A percentile compares a stretch with the other conserved stretches of the same genome.
phyloP scores from a whole-genome alignment of 2,888 invertebrate genomes.

The Lycophotia porphyrea region DNA sequence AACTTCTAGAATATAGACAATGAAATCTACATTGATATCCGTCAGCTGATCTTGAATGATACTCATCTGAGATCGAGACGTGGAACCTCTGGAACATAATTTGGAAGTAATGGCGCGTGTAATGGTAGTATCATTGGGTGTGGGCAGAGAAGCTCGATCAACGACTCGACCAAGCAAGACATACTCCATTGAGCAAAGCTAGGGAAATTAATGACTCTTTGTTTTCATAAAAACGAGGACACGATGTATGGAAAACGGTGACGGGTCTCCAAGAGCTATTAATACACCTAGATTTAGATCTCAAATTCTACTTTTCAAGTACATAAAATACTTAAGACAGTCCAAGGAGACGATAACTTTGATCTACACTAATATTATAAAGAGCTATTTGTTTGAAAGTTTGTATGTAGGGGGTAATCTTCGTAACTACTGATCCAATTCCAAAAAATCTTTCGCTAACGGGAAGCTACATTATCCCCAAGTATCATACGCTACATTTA shows the following conservation, averaged over 20 bases:
- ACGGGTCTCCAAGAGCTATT: not conserved
- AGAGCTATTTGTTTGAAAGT: not conserved
- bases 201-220: slow-evolving; percentile 72
- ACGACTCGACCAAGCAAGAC: slow-evolving; percentile 74
- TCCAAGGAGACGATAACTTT: not conserved
- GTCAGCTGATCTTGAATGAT: slow-evolving; percentile 58
- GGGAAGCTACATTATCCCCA: no score
- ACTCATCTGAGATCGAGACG: slow-evolving; percentile 73
- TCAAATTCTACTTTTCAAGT: no score
- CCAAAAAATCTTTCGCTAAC: no score
- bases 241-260: slow-evolving; percentile 43
- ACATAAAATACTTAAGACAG: not conserved
- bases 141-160: slow-evolving; percentile 73
- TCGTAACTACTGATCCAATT: not conserved
- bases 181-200: slow-evolving; percentile 75
- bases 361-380: not conserved
- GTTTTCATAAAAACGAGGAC: slow-evolving; percentile 64
- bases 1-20: slow-evolving; percentile 23
- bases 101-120: slow-evolving; percentile 85
- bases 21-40: slow-evolving; percentile 46
- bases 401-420: not conserved
- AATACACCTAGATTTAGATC: not conserved
- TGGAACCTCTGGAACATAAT: slow-evolving; percentile 77
- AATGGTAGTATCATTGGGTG: slow-evolving; percentile 82
- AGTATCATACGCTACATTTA: no score